A percentile compares a stretch with the other conserved stretches of the same genome.
Conservation (phyloP, 2,113 vertebrate species). For the Dinomys branickii region DNA sequence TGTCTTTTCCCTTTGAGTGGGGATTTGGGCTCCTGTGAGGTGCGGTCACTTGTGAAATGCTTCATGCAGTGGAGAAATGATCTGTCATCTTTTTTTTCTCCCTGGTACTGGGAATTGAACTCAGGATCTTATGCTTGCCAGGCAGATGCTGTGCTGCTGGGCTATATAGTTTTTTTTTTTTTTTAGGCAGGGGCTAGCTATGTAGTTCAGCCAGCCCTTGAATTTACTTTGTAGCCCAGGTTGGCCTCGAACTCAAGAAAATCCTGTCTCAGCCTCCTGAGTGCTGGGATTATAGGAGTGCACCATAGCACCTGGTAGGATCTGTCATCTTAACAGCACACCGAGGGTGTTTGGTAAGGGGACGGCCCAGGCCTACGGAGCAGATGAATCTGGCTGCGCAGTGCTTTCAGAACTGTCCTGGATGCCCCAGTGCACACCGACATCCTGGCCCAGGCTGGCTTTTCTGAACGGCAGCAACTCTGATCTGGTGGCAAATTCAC, state of each 20-base stretch:
- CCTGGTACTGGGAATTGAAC: too few species aligned
- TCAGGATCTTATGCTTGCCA: too few species aligned
- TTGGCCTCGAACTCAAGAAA: too few species aligned
- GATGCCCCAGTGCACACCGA: not conserved
- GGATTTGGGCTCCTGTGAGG: not conserved
- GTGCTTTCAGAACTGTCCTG: not conserved
- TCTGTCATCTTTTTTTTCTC: not conserved
- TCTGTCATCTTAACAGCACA: not conserved
- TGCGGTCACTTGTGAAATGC: slow-evolving; percentile 42
- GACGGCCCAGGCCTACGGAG: not conserved
- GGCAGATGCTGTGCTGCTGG: too few species aligned
- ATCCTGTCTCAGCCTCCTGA: too few species aligned
- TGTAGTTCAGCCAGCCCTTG: too few species aligned
- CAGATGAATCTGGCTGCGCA: accelerated
- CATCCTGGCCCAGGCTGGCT: not conserved
- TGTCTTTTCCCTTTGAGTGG: not conserved
- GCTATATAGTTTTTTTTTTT: too few species aligned
- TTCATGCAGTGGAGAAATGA: not conserved
- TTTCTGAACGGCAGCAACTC: not conserved
- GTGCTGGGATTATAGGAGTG: too few species aligned
- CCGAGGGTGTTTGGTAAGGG: not conserved
- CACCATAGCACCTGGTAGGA: not conserved
- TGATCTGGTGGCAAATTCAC: not conserved
- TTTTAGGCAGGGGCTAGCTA: too few species aligned
- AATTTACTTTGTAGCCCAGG: too few species aligned